Evolutionary conservation across 1,140 invertebrate genomes (phyloP).

Genomic region (Gonatopus flavifemur): DNA sequence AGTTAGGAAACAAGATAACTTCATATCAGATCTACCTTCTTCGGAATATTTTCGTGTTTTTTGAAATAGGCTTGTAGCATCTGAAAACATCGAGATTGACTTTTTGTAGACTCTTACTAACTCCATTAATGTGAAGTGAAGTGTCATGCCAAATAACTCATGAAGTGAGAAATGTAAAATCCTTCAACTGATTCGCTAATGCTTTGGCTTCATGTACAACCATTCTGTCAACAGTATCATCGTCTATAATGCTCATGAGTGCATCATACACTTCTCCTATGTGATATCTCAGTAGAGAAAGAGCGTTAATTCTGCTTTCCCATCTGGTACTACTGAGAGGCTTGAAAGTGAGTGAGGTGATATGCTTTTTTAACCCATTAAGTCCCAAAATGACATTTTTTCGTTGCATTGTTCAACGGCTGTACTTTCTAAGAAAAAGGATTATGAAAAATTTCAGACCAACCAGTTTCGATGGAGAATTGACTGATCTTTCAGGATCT

Average conservation of each 20-base stretch:
- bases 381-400: too few relatives aligned
- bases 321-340: constrained; percentile 11
- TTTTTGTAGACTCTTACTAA: constrained; percentile 12
- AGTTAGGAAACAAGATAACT: too few relatives aligned
- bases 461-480: too few relatives aligned
- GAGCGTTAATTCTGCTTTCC: constrained; percentile 14
- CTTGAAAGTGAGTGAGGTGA: constrained; percentile 4
- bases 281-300: constrained; percentile 7
- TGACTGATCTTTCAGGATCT: too few relatives aligned
- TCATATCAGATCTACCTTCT: too few relatives aligned
- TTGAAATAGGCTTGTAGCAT: too few relatives aligned
- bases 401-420: too few relatives aligned
- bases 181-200: constrained; percentile 7
- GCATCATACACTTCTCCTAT: constrained; percentile 12
- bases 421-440: too few relatives aligned
- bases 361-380: too few relatives aligned
- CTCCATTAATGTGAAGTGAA: constrained; percentile 12
- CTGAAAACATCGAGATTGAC: constrained; percentile 3
- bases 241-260: neutral
- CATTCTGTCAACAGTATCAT: neutral
- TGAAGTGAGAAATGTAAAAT: constrained; percentile 14
- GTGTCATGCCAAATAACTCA: constrained; percentile 6
- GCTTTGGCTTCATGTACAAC: constrained; percentile 4
- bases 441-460: too few relatives aligned
- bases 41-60: too few relatives aligned